Percentiles rank a stretch among this genome's conserved stretches.
Conservation (phyloP, 1,140 invertebrate species). For the Drosophila pachea region DNA sequence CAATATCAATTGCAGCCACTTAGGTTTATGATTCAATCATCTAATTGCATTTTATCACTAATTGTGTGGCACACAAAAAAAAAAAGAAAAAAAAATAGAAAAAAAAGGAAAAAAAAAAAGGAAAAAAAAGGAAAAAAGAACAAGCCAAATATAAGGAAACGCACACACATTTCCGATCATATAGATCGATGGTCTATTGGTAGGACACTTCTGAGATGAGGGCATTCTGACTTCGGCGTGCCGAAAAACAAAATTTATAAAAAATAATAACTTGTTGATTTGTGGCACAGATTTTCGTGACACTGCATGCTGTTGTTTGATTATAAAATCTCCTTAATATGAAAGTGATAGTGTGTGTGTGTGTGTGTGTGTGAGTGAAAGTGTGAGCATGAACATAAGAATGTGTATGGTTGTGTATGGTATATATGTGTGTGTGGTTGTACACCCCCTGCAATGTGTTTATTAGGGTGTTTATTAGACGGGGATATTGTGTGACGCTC, state of each 20-base stretch:
- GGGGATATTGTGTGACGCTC: background rate
- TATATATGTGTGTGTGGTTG: too few species aligned
- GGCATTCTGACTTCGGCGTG: background rate
- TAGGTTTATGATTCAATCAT: background rate
- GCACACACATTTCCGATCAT: too few species aligned
- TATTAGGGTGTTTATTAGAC: background rate
- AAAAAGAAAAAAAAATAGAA: too few species aligned
- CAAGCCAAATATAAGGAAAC: too few species aligned
- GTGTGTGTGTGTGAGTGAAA: too few species aligned
- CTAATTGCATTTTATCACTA: background rate
- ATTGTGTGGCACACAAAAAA: background rate
- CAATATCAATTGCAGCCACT: background rate
- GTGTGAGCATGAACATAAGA: too few species aligned
- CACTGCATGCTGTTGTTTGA: background rate
- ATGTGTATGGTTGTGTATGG: too few species aligned
- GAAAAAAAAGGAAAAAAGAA: too few species aligned
- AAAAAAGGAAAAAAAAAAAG: too few species aligned
- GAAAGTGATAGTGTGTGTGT: too few species aligned
- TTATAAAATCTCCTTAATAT: slow-evolving; percentile 15
- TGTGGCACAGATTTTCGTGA: slow-evolving; percentile 3
- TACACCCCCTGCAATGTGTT: background rate
- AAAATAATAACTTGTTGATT: background rate
- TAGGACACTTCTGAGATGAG: background rate
- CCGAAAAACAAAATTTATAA: background rate
- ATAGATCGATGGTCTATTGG: background rate